Evolutionary conservation across 1,140 invertebrate genomes (phyloP).

Genomic region (Proctacanthus coquilletti): DNA sequence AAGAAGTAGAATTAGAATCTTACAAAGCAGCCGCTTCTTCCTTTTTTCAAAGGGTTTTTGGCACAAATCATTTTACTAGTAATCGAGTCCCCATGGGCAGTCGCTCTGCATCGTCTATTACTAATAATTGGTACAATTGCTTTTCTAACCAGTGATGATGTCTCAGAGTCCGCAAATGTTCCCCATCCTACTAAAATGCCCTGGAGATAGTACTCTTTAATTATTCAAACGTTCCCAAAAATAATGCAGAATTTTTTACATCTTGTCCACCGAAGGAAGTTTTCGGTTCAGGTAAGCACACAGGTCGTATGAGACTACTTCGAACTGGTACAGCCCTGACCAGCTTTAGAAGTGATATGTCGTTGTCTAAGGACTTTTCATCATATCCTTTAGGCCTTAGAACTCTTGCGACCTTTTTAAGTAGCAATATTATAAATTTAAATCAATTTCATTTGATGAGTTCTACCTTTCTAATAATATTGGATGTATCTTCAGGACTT

Average conservation of each 20-base stretch:
- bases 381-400: not conserved
- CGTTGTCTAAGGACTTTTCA: not conserved
- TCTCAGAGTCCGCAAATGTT: not conserved
- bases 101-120: not conserved
- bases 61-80: not conserved
- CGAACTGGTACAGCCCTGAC: not conserved
- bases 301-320: not conserved
- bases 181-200: not conserved
- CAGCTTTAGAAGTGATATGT: not conserved
- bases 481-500: too few relatives aligned
- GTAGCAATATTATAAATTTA: not conserved
- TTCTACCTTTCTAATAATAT: not conserved
- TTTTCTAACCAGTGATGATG: not conserved
- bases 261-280: not conserved
- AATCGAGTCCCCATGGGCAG: not conserved
- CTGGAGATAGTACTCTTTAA: not conserved
- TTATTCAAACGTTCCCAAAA: not conserved
- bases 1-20: too few relatives aligned
- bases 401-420: not conserved
- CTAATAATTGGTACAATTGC: not conserved
- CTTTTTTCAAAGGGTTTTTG: not conserved
- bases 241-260: not conserved
- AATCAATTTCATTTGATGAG: not conserved
- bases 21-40: not conserved
- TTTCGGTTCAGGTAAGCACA: not conserved